These are phyloP conservation scores for Syritta pipiens DNA, from an alignment of 2,888 invertebrate genomes.

Conservation along the genomic window DNA sequence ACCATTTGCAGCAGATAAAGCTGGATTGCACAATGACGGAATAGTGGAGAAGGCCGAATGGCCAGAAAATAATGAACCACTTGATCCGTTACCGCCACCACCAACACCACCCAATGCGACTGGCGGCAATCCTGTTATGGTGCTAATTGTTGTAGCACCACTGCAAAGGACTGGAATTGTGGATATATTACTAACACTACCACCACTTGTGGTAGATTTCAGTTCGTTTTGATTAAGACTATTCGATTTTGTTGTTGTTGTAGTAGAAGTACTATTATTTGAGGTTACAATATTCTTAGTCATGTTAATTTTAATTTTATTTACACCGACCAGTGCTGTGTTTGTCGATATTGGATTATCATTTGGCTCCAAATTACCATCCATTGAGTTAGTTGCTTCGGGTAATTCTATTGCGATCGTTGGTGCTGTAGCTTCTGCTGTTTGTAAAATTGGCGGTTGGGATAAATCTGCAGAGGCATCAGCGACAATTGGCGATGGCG, in stretches of 20 bases:
- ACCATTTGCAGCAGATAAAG: conserved; percentile 28
- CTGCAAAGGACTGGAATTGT: conserved; percentile 78
- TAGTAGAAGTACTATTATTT: conserved; percentile 78
- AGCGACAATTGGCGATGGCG: conserved; percentile 75
- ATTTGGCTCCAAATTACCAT: conserved; percentile 87
- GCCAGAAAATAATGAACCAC: conserved; percentile 51
- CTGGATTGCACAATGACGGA: conserved; percentile 46
- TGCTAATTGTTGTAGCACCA: conserved; percentile 74
- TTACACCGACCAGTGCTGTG: conserved; percentile 78
- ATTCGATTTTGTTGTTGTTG: conserved; percentile 63
- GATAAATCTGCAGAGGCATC: conserved; percentile 79
- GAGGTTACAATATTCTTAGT: conserved; percentile 83
- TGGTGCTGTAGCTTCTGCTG: conserved; percentile 62
- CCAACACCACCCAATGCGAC: conserved; percentile 34
- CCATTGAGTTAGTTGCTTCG: conserved; percentile 81
- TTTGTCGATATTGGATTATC: conserved; percentile 80
- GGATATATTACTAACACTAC: conserved; percentile 72
- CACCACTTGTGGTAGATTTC: conserved; percentile 58
- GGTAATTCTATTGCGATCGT: conserved; percentile 70
- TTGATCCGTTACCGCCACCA: conserved; percentile 24
- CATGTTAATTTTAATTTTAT: conserved; percentile 90
- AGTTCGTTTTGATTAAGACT: conserved; percentile 70
- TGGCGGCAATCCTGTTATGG: conserved; percentile 66
- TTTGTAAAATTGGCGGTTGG: conserved; percentile 61
- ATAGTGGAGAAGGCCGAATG: conserved; percentile 52